Evolutionary conservation across 1,140 invertebrate species (phyloP).

Genomic region (Drosophila orena): DNA sequence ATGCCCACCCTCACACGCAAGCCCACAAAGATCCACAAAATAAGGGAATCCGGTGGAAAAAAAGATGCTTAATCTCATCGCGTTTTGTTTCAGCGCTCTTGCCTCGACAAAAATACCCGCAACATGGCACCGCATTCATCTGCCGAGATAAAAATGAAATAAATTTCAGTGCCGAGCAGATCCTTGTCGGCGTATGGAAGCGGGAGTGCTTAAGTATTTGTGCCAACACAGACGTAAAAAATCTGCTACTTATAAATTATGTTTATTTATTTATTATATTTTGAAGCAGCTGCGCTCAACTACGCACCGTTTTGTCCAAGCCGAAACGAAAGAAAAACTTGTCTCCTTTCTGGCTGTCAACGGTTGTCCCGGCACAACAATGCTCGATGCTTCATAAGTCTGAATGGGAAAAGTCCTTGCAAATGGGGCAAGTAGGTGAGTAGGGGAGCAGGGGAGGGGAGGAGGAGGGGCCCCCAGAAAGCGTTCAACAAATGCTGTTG

Average conservation of each 20-base stretch:
- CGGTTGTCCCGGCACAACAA: slow-evolving; percentile 54
- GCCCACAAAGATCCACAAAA: neutral
- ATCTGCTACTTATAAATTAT: slow-evolving; percentile 84
- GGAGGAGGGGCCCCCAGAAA: slow-evolving; percentile 38
- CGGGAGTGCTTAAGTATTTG: slow-evolving; percentile 63
- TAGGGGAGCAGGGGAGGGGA: neutral
- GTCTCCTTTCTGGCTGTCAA: slow-evolving; percentile 56
- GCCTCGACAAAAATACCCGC: slow-evolving; percentile 63
- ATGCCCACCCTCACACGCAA: neutral
- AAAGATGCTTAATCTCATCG: slow-evolving; percentile 40
- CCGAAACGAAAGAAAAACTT: slow-evolving; percentile 41
- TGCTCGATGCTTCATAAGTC: slow-evolving; percentile 69
- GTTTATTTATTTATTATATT: slow-evolving; percentile 84
- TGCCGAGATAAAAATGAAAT: slow-evolving; percentile 44
- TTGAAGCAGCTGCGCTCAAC: slow-evolving; percentile 78
- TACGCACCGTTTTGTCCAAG: slow-evolving; percentile 71
- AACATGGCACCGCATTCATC: slow-evolving; percentile 65
- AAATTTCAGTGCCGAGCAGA: slow-evolving; percentile 22
- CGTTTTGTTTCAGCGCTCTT: slow-evolving; percentile 55
- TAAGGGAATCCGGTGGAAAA: slow-evolving; percentile 9
- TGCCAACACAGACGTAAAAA: slow-evolving; percentile 78
- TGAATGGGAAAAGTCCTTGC: slow-evolving; percentile 33
- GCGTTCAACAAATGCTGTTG: slow-evolving; percentile 77
- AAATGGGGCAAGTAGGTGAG: too few relatives aligned
- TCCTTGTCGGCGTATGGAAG: slow-evolving; percentile 29